Base-by-base conservation (phyloP, 2,797 vertebrate species). In the Aeoliscus strigatus region DNA sequence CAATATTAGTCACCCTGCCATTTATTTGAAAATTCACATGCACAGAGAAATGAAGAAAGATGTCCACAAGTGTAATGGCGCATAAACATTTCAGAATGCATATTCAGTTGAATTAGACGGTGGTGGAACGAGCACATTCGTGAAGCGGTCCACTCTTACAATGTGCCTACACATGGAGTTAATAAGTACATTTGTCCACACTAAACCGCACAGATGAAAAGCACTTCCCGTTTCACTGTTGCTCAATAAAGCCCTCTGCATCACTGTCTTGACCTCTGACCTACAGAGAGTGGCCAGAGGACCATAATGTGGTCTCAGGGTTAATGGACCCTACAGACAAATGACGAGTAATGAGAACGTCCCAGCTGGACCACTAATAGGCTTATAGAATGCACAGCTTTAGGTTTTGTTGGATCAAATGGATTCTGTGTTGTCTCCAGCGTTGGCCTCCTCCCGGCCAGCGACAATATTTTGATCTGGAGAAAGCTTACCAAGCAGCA, bases 281-380 rank as follows among this genome's bases (percentile, higher is more conserved):
- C 73, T 48, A 38, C 12, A 5, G 49, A 58, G 62, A 57, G 56
- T 57, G 40, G 63, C 60, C 35, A 24, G 43, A 18, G 21, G 54
- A 55, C 51, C 39, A 10, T 66, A 68, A 79, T 68, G 67, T 52
- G 56, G 64, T 63, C 56, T 56, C 54, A 30, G 55, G 60, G 51
- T 82, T n/a, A 79, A 76, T 79, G 75, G 72, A 60, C 58, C 66
- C 55, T 54, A 56, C 32, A 70, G 75, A 60, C 46, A 44, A 64
- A 40, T 28, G 66, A 63, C 53, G 36, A 46, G 71, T 66, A 81
- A 75, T 79, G 15, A 74, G 80, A 75, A 47, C 56, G 71, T 60
- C 36, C 47, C 24, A 46, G 54, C 50, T 34, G 21, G 54, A 39
- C 13, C 0, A 35, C 66, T 77, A 67, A 82, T 66, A 50, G 69